These are phyloP conservation scores for Bucco capensis DNA, from an alignment of 2,113 vertebrate genomes.

Conservation along the genomic window DNA sequence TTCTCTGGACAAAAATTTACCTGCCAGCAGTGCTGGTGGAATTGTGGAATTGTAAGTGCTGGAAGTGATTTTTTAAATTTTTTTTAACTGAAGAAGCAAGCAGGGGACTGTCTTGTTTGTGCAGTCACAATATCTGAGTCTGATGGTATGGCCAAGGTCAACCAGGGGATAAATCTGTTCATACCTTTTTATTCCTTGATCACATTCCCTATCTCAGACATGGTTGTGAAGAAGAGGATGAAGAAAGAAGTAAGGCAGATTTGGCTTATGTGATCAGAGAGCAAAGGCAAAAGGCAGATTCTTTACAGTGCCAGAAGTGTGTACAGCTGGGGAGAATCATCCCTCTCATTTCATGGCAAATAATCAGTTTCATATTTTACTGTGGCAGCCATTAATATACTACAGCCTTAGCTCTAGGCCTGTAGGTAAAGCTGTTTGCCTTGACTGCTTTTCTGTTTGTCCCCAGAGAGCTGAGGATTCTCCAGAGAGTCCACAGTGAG, in stretches of 20 bases:
- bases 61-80: background rate
- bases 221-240: background rate
- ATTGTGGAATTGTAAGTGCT: background rate
- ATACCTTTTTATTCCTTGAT: background rate
- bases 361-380: background rate
- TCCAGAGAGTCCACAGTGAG: background rate
- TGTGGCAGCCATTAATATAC: background rate
- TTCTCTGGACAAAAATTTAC: background rate
- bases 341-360: conserved; percentile 16
- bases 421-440: background rate
- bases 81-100: background rate
- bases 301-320: background rate
- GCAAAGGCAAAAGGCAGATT: background rate
- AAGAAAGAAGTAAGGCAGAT: background rate
- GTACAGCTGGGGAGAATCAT: background rate
- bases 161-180: background rate
- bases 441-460: background rate
- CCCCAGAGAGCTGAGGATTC: background rate
- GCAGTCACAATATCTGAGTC: background rate
- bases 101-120: background rate
- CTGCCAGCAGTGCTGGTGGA: background rate
- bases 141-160: background rate
- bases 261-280: background rate
- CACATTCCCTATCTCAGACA: background rate
- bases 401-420: background rate